Evolutionary conservation across 1,140 invertebrate genomes (phyloP).

Genomic region (Drosophila auraria): DNA sequence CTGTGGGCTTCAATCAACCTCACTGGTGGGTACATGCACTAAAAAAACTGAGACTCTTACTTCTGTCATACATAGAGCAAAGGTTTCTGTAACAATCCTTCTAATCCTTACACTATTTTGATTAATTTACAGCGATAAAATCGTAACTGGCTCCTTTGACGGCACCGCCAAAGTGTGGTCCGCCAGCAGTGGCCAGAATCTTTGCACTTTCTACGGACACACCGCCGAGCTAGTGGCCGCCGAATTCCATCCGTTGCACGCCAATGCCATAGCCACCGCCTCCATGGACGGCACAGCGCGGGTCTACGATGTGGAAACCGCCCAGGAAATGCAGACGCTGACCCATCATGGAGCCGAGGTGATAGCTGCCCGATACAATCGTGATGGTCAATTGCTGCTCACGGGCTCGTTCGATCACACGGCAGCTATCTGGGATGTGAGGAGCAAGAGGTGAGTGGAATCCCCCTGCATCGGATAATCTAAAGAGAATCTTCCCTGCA

Average conservation of each 20-base stretch:
- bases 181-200: constrained; percentile 88
- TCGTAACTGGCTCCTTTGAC: constrained; percentile 93
- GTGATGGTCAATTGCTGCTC: constrained; percentile 89
- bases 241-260: constrained; percentile 88
- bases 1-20: constrained; percentile 91
- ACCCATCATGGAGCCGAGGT: constrained; percentile 90
- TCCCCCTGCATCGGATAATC: neutral
- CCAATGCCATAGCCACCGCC: constrained; percentile 88
- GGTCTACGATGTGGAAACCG: constrained; percentile 89
- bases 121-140: constrained; percentile 88
- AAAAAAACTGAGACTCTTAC: no score
- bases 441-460: constrained; percentile 88
- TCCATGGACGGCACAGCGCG: constrained; percentile 92
- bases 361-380: constrained; percentile 90
- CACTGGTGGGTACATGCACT: constrained; percentile 87
- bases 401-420: constrained; percentile 93
- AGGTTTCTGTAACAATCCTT: no score
- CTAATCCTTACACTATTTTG: neutral
- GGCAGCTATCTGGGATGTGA: constrained; percentile 91
- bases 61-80: no score
- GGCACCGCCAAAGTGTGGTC: constrained; percentile 91
- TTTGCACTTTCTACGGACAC: constrained; percentile 90
- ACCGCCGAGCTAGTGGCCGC: constrained; percentile 90
- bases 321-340: constrained; percentile 88
- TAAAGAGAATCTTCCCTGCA: constrained; percentile 61